These are phyloP conservation scores for Puma concolor DNA, from an alignment of 2,113 vertebrate species.

Conservation along the genomic window DNA sequence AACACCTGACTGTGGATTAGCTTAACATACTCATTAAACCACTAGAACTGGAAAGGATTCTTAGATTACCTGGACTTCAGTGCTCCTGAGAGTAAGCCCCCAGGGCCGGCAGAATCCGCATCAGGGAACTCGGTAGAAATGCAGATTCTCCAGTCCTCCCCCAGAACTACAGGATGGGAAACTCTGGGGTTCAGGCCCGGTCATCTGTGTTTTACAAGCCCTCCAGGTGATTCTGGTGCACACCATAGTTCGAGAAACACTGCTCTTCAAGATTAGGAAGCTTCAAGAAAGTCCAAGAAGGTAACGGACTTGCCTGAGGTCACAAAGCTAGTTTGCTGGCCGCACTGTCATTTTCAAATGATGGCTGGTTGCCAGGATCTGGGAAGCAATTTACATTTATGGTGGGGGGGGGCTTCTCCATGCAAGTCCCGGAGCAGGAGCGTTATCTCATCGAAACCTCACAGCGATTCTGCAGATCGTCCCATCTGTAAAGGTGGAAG, in stretches of 20 bases:
- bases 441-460: not conserved
- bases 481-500: not conserved
- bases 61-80: not conserved
- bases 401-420: not conserved
- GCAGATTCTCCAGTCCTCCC: not conserved
- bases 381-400: not conserved
- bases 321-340: not conserved
- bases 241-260: not conserved
- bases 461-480: not conserved
- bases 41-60: not conserved
- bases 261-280: not conserved
- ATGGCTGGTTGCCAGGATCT: not conserved
- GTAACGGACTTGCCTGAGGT: not conserved
- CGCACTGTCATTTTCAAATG: conserved; percentile 3
- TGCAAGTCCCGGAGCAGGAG: not conserved
- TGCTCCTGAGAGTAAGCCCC: not conserved
- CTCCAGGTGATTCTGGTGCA: not conserved
- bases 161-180: not conserved
- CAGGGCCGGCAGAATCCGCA: not conserved
- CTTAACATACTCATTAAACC: not conserved
- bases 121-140: not conserved
- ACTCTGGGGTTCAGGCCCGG: not conserved
- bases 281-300: not conserved
- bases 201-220: not conserved
- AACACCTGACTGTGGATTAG: not conserved